A percentile compares a stretch with the other conserved stretches of the same genome.
Evolutionary conservation across 2,113 vertebrate genomes (phyloP).

Genomic region (Tragelaphus imberbis): DNA sequence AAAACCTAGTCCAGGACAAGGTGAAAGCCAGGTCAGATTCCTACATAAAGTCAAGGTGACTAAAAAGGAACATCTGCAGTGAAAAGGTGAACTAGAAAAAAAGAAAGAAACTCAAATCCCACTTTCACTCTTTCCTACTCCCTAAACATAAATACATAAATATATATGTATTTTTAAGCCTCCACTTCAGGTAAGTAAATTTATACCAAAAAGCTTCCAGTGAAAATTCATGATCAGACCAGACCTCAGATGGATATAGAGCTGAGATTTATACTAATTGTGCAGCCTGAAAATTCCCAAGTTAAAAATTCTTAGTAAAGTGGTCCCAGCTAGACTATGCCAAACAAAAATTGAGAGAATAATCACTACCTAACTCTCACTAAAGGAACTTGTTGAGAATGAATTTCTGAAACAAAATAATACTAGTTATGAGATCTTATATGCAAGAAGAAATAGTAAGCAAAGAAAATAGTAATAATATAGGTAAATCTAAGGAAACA

Average conservation of each 20-base stretch:
- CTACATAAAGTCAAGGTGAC: background rate
- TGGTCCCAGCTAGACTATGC: background rate
- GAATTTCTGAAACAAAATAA: background rate
- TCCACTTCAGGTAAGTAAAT: background rate
- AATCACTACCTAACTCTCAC: background rate
- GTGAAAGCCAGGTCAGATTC: background rate
- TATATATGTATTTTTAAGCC: background rate
- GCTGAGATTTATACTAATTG: background rate
- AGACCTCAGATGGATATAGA: background rate
- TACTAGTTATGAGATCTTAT: background rate
- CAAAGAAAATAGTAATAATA: background rate
- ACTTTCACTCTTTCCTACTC: background rate
- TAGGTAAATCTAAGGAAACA: background rate
- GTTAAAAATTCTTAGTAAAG: slow-evolving; percentile 17
- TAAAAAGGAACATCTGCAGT: background rate
- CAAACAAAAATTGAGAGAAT: background rate
- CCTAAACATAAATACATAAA: background rate
- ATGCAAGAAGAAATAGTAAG: background rate
- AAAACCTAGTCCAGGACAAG: background rate
- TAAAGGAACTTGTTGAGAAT: background rate
- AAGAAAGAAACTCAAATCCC: background rate
- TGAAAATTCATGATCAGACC: background rate
- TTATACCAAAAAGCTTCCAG: background rate
- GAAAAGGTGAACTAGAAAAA: background rate
- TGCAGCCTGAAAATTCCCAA: background rate